Evolutionary conservation across 2,797 vertebrate species (phyloP).

Genomic region (Myioborus melanocephalus): DNA sequence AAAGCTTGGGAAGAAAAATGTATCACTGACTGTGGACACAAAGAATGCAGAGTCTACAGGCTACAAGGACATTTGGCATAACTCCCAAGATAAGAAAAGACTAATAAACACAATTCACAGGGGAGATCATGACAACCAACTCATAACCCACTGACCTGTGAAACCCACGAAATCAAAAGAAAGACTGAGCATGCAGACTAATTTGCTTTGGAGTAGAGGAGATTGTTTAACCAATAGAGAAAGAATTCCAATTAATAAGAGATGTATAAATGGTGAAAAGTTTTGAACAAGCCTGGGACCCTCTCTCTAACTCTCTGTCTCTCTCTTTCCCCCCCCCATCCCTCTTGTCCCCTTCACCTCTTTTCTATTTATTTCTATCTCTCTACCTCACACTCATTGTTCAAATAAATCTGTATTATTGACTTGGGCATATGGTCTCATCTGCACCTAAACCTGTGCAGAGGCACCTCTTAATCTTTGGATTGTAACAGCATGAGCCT

Average conservation of each 20-base stretch:
- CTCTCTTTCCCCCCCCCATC: accelerated
- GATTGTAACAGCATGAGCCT: background rate
- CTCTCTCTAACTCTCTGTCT: background rate
- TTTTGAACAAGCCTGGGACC: accelerated
- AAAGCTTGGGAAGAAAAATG: background rate
- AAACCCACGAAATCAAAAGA: background rate
- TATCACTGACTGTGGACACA: background rate
- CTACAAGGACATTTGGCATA: background rate
- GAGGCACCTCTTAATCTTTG: background rate
- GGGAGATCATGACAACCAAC: accelerated
- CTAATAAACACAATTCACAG: background rate
- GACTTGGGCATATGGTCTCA: background rate
- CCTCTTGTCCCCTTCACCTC: accelerated
- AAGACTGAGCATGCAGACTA: background rate
- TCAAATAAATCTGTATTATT: background rate
- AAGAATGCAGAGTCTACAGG: background rate
- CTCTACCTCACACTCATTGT: background rate
- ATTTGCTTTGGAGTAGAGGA: background rate
- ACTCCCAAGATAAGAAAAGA: background rate
- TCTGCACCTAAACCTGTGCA: background rate
- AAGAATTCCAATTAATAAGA: background rate
- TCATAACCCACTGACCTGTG: background rate
- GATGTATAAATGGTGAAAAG: background rate
- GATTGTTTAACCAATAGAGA: background rate
- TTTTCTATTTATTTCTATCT: background rate